phyloP scores from a whole-genome alignment of 1,140 invertebrate genomes.

The Episyrphus balteatus region DNA sequence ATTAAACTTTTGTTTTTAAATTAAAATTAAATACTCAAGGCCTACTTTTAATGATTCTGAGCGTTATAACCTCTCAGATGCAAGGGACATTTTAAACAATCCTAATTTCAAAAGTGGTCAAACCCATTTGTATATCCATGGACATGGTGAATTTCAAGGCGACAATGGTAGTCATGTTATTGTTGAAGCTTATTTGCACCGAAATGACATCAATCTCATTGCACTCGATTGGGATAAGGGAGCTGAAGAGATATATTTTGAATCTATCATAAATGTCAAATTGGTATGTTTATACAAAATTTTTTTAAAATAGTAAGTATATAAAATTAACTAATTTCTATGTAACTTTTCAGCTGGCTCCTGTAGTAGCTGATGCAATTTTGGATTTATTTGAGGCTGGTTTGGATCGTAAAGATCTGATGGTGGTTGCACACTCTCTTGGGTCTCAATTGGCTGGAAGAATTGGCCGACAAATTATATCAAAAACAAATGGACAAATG shows the following conservation, averaged over 20 bases:
- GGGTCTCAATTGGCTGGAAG: no score
- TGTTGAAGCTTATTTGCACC: conserved; percentile 17
- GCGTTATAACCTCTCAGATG: not conserved
- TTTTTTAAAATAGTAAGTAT: not conserved
- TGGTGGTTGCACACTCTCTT: no score
- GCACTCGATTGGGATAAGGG: conserved; percentile 45
- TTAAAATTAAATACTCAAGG: no score
- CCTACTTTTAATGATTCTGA: no score
- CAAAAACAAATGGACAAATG: no score
- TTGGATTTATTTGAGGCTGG: no score
- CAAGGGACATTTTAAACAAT: conserved; percentile 5
- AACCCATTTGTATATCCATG: conserved; percentile 41
- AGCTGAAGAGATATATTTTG: conserved; percentile 39
- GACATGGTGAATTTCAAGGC: conserved; percentile 40
- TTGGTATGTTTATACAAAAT: conserved; percentile 31
- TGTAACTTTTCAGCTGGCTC: conserved; percentile 7
- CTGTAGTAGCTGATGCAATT: not conserved
- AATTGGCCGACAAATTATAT: no score
- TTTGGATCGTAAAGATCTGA: no score
- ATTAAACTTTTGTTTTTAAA: no score
- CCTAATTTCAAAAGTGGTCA: conserved; percentile 36
- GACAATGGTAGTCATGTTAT: conserved; percentile 39
- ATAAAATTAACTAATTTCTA: not conserved
- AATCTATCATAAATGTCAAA: conserved; percentile 36
- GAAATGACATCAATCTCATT: conserved; percentile 26